These are phyloP conservation scores for Poeciliopsis turneri DNA, from an alignment of 2,797 vertebrate species.

Conservation along the genomic window DNA sequence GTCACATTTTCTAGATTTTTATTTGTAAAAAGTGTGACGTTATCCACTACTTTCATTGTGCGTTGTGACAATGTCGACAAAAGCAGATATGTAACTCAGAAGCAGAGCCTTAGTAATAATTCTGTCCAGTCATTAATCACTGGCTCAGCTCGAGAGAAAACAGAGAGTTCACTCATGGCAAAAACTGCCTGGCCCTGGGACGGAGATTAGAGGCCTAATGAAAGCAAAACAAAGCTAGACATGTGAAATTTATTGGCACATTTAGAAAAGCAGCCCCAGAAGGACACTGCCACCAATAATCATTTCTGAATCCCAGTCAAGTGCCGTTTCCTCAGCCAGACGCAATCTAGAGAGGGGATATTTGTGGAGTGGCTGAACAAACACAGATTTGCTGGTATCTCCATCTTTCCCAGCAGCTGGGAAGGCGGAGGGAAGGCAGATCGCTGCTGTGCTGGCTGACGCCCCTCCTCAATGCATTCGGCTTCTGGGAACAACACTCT, in stretches of 20 bases:
- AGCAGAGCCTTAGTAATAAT: constrained; percentile 71
- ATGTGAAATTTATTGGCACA: constrained; percentile 88
- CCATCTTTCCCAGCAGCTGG: constrained; percentile 84
- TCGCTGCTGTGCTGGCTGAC: constrained; percentile 58
- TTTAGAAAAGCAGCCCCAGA: constrained; percentile 82
- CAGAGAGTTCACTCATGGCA: constrained; percentile 80
- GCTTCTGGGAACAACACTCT: constrained; percentile 76
- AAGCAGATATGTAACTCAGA: constrained; percentile 77
- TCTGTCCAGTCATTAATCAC: constrained; percentile 83
- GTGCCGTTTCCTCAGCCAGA: constrained; percentile 80
- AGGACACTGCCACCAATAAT: constrained; percentile 84
- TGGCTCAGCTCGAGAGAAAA: constrained; percentile 79
- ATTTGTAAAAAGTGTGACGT: background rate
- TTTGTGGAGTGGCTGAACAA: constrained; percentile 89
- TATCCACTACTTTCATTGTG: constrained; percentile 2
- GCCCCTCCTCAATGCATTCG: constrained; percentile 65
- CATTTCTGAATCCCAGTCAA: constrained; percentile 80
- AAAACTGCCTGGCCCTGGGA: constrained; percentile 76
- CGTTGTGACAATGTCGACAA: constrained; percentile 57
- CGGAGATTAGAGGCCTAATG: constrained; percentile 85
- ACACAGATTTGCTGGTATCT: constrained; percentile 88
- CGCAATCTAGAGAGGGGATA: constrained; percentile 83
- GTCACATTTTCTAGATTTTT: background rate
- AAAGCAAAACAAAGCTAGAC: constrained; percentile 89
- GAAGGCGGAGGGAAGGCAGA: constrained; percentile 71